Conservation (phyloP, 2,797 vertebrate genomes). For the Parauchenoglanis punctatus region DNA sequence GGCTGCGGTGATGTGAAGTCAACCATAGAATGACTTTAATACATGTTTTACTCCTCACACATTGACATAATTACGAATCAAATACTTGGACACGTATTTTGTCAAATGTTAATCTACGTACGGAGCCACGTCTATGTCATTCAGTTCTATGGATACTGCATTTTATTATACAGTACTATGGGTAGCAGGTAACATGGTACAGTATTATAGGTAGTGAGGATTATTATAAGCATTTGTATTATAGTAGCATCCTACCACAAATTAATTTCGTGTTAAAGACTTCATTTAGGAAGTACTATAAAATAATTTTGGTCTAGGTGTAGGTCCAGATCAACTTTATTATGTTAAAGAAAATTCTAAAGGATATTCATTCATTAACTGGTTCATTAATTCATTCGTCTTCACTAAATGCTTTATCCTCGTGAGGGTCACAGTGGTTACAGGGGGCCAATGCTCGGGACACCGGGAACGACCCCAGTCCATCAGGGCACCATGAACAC, state of each 20-base stretch:
- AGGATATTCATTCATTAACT: background rate
- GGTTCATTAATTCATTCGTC: background rate
- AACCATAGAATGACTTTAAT: too few relatives aligned
- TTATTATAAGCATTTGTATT: background rate
- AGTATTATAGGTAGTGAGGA: background rate
- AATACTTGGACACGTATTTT: too few relatives aligned
- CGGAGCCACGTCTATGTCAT: too few relatives aligned
- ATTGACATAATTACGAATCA: too few relatives aligned
- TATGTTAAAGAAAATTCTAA: background rate
- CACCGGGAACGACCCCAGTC: background rate
- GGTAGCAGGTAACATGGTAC: background rate
- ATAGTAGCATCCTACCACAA: too few relatives aligned
- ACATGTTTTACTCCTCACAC: too few relatives aligned
- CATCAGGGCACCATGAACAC: background rate
- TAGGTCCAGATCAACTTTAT: background rate
- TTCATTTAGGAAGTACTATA: background rate
- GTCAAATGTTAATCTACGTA: too few relatives aligned
- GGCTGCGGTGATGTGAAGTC: too few relatives aligned
- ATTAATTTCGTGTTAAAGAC: background rate
- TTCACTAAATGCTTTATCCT: background rate
- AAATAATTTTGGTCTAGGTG: background rate
- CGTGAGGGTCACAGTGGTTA: background rate
- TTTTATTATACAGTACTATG: background rate
- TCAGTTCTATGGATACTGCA: background rate
- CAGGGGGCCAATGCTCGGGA: background rate